A percentile compares a stretch with the other conserved stretches of the same genome.
phyloP scores from a whole-genome alignment of 2,797 vertebrate species.

The Danionella dracula region DNA sequence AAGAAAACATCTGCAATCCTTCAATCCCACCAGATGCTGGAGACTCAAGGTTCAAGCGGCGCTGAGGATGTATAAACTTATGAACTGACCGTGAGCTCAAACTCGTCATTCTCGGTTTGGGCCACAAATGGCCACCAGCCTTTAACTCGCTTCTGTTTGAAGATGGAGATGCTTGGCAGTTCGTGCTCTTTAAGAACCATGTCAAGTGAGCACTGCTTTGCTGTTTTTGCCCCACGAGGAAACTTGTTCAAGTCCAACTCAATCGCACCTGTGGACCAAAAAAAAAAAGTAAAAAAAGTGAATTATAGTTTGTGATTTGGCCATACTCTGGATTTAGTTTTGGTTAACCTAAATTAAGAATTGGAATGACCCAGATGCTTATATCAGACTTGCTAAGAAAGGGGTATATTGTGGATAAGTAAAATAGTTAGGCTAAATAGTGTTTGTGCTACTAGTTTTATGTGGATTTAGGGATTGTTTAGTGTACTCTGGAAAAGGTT shows the following conservation, averaged over 20 bases:
- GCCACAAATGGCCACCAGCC: slow-evolving; percentile 98
- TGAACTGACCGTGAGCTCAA: slow-evolving; percentile 84
- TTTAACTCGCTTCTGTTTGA: slow-evolving; percentile 97
- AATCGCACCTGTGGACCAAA: slow-evolving; percentile 76
- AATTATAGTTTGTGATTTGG: too few species aligned
- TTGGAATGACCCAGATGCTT: too few species aligned
- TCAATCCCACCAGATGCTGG: not conserved
- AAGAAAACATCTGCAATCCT: not conserved
- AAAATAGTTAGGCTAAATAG: too few species aligned
- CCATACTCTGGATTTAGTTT: too few species aligned
- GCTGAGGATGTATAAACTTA: not conserved
- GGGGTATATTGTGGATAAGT: too few species aligned
- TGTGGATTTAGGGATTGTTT: too few species aligned
- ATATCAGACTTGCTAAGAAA: too few species aligned
- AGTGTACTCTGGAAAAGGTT: too few species aligned
- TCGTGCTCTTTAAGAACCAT: slow-evolving; percentile 86
- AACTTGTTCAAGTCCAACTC: slow-evolving; percentile 94
- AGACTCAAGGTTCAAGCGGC: not conserved
- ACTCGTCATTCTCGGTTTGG: slow-evolving; percentile 90
- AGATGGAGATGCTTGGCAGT: slow-evolving; percentile 92
- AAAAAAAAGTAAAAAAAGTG: too few species aligned
- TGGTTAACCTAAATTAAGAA: too few species aligned
- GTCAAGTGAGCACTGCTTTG: slow-evolving; percentile 89
- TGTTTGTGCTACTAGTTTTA: too few species aligned
- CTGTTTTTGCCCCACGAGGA: slow-evolving; percentile 89